Evolutionary conservation across 1,140 invertebrate species (phyloP).

Genomic region (Leptonema lineaticorne): DNA sequence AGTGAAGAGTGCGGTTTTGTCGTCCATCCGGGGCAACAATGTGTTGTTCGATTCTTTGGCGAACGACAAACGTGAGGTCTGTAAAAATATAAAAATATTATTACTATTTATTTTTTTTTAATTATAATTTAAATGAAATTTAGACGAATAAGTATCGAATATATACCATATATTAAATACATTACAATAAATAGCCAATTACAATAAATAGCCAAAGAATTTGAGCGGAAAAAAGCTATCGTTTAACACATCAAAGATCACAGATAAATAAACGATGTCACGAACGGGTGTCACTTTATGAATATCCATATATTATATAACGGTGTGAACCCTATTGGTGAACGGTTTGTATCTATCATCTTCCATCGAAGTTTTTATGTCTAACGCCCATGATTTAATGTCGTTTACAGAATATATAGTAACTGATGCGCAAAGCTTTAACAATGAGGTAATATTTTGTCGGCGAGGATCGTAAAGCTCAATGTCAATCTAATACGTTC

Average conservation of each 20-base stretch:
- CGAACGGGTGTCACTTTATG: background rate
- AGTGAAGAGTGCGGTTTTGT: constrained; percentile 67
- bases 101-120: background rate
- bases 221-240: too few species aligned
- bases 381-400: background rate
- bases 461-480: constrained; percentile 3
- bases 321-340: background rate
- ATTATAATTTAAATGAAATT: too few species aligned
- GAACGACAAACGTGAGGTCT: constrained; percentile 79
- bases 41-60: constrained; percentile 62
- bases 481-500: constrained; percentile 7
- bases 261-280: background rate
- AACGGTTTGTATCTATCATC: background rate
- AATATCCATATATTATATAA: background rate
- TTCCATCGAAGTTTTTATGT: background rate
- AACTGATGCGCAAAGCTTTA: background rate
- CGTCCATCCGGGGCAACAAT: constrained; percentile 83
- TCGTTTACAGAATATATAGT: too few species aligned
- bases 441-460: constrained; percentile 27
- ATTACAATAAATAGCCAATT: too few species aligned
- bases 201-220: too few species aligned
- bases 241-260: too few species aligned
- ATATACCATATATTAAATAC: too few species aligned
- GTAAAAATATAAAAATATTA: constrained; percentile 48
- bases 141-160: too few species aligned